Percentiles rank a stretch among this genome's conserved stretches.
Conservation (phyloP, 2,888 invertebrate species). For the Deroplatys truncata region DNA sequence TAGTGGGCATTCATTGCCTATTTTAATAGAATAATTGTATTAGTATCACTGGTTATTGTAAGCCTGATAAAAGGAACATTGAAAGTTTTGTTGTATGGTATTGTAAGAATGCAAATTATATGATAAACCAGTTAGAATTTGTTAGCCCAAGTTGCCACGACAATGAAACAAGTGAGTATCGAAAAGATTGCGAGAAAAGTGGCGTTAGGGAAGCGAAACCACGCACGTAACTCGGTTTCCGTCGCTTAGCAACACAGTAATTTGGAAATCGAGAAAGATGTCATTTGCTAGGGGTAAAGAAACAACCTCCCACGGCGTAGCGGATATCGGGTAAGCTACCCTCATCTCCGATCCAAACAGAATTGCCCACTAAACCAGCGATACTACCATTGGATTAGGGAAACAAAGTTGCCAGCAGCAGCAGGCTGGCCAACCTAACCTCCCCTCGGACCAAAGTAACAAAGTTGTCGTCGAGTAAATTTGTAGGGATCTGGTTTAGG, state of each 20-base stretch:
- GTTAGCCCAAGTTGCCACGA: not conserved
- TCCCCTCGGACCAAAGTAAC: not conserved
- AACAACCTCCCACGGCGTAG: not conserved
- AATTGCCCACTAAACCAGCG: too few species aligned
- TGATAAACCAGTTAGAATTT: too few species aligned
- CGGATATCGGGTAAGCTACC: not conserved
- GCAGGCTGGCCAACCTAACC: not conserved
- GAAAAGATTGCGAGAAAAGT: not conserved
- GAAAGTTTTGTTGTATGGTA: too few species aligned
- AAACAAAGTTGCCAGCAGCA: not conserved
- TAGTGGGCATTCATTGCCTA: too few species aligned
- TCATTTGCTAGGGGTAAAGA: not conserved
- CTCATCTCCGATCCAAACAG: not conserved
- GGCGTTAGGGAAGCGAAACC: not conserved
- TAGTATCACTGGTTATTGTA: too few species aligned
- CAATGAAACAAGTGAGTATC: not conserved
- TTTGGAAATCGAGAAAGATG: not conserved
- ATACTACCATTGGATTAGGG: not conserved
- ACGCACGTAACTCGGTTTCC: not conserved
- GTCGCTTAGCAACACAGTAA: not conserved
- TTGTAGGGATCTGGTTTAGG: not conserved
- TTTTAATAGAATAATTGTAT: too few species aligned
- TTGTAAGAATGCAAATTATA: too few species aligned
- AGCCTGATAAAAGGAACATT: too few species aligned
- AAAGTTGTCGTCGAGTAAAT: not conserved